These are phyloP conservation scores for Lepisosteus osseus DNA, from an alignment of 2,113 vertebrate species.

Conservation along the genomic window DNA sequence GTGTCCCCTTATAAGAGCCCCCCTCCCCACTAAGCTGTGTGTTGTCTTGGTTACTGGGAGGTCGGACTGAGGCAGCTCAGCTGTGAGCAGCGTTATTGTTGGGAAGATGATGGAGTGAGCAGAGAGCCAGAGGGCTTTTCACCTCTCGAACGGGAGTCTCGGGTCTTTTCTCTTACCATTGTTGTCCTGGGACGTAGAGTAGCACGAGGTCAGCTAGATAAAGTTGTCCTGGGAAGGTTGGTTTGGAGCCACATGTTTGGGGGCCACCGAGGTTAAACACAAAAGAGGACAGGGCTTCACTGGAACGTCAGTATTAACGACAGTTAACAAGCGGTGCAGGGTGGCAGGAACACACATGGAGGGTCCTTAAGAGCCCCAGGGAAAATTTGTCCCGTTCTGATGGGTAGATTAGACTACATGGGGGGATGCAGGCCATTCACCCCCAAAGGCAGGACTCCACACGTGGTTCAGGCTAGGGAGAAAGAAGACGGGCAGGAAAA, in stretches of 20 bases:
- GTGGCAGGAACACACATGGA: neutral
- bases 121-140: neutral
- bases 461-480: too few species aligned
- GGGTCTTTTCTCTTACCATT: neutral
- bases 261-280: neutral
- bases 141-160: neutral
- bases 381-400: neutral
- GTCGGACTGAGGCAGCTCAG: neutral
- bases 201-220: neutral
- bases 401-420: too few species aligned
- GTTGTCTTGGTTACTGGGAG: constrained; percentile 3
- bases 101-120: neutral
- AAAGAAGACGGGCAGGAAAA: too few species aligned
- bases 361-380: neutral
- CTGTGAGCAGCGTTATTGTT: neutral
- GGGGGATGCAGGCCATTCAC: too few species aligned
- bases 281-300: neutral
- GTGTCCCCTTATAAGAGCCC: too few species aligned
- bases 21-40: too few species aligned
- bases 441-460: too few species aligned
- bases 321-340: neutral
- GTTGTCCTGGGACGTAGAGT: neutral
- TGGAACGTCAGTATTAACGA: neutral
- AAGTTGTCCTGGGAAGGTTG: neutral
- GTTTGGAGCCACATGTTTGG: neutral